phyloP scores from a whole-genome alignment of 2,113 vertebrate species.

The Trichomycterus rosablanca region DNA sequence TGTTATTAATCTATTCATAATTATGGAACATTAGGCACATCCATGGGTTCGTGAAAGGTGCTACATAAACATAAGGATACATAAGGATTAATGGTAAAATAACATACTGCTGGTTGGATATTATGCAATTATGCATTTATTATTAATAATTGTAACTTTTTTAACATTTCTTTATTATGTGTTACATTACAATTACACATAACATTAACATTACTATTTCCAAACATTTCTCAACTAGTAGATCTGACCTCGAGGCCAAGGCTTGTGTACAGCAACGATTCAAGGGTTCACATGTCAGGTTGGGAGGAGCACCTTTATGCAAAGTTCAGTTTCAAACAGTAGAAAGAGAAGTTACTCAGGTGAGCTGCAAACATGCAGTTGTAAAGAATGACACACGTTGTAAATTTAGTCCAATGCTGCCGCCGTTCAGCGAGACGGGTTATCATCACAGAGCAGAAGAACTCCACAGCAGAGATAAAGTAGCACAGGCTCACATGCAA shows the following conservation, averaged over 20 bases:
- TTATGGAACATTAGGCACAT: no score
- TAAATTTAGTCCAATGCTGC: no score
- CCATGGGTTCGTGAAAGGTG: no score
- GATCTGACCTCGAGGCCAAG: background rate
- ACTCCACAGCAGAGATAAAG: background rate
- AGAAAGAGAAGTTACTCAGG: background rate
- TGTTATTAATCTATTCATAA: no score
- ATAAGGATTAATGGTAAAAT: no score
- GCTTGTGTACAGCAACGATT: background rate
- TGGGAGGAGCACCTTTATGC: no score
- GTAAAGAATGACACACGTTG: slow-evolving; percentile 19
- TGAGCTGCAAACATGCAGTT: slow-evolving; percentile 32
- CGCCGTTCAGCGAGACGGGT: no score
- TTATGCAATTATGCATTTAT: no score
- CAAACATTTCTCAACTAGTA: background rate
- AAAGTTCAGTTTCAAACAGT: background rate
- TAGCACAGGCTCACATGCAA: slow-evolving; percentile 13
- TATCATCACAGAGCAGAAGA: slow-evolving; percentile 1
- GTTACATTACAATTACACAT: slow-evolving; percentile 30
- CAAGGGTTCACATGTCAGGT: background rate
- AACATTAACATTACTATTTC: slow-evolving; percentile 9
- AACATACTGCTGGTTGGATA: no score
- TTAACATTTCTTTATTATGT: slow-evolving; percentile 29
- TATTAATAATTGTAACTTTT: background rate
- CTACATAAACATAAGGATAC: no score